Conservation (phyloP, 1,140 invertebrate genomes). For the Conus betulinus region DNA sequence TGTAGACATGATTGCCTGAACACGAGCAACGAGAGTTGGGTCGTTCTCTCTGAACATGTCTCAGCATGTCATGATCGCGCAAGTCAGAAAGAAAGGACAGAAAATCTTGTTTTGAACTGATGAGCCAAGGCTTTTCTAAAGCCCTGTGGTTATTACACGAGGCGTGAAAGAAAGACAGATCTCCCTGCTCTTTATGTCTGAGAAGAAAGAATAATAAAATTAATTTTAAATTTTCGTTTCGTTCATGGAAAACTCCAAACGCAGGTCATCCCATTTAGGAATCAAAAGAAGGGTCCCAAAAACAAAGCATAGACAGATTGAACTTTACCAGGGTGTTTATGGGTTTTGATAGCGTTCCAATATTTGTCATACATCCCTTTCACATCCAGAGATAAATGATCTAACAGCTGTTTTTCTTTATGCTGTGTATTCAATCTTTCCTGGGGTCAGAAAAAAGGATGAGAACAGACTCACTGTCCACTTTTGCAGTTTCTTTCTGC, state of each 20-base stretch:
- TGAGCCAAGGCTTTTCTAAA: too few relatives aligned
- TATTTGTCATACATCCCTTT: background rate
- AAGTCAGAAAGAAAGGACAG: background rate
- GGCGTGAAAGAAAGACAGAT: background rate
- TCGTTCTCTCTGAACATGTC: background rate
- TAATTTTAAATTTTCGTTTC: background rate
- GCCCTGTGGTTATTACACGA: conserved; percentile 5
- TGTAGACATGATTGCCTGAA: background rate
- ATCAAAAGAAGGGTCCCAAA: background rate
- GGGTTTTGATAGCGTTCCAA: background rate
- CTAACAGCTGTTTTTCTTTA: background rate
- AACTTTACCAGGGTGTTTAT: background rate
- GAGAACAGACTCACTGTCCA: too few relatives aligned
- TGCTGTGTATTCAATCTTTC: background rate
- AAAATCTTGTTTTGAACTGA: background rate
- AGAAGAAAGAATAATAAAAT: conserved; percentile 8
- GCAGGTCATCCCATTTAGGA: too few relatives aligned
- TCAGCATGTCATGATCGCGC: background rate
- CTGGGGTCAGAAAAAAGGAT: too few relatives aligned
- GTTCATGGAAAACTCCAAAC: background rate
- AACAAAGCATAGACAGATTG: background rate
- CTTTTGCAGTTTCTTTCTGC: too few relatives aligned
- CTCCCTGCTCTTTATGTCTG: background rate
- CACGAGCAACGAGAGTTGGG: background rate
- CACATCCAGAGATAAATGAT: background rate